Percentiles rank a stretch among this genome's conserved stretches.
phyloP scores from a whole-genome alignment of 2,888 invertebrate species.

The Lampropteryx suffumata region DNA sequence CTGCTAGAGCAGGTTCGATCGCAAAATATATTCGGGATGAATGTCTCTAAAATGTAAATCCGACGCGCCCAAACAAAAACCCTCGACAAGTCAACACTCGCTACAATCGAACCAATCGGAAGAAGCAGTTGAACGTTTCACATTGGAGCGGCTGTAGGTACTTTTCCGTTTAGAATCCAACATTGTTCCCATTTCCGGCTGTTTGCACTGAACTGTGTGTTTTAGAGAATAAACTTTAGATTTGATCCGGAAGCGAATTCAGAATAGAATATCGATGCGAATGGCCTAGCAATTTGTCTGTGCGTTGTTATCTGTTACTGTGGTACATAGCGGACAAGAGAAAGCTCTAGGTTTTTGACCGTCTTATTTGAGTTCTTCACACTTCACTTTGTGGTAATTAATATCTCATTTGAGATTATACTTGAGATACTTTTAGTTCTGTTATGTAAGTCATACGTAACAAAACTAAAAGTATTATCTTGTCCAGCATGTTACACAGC shows the following conservation, averaged over 20 bases:
- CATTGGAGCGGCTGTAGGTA: background rate
- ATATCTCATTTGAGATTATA: no score
- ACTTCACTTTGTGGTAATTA: no score
- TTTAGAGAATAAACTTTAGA: background rate
- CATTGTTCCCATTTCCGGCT: conserved; percentile 6
- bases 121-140: conserved; percentile 10
- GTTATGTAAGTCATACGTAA: no score
- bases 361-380: no score
- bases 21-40: background rate
- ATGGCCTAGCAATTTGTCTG: conserved; percentile 45
- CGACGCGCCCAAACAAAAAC: conserved; percentile 9
- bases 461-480: background rate
- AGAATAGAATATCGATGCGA: conserved; percentile 39
- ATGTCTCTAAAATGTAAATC: background rate
- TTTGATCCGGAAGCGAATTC: conserved; percentile 6
- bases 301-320: conserved; percentile 28
- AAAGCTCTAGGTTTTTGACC: background rate
- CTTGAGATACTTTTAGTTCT: no score
- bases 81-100: conserved; percentile 8
- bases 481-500: background rate
- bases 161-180: conserved; percentile 8
- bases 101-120: conserved; percentile 13
- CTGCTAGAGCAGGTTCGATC: no score
- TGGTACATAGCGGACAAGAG: background rate
- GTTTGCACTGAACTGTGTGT: conserved; percentile 8